Conservation (phyloP, 2,888 invertebrate species). For the Lithosia quadra region DNA sequence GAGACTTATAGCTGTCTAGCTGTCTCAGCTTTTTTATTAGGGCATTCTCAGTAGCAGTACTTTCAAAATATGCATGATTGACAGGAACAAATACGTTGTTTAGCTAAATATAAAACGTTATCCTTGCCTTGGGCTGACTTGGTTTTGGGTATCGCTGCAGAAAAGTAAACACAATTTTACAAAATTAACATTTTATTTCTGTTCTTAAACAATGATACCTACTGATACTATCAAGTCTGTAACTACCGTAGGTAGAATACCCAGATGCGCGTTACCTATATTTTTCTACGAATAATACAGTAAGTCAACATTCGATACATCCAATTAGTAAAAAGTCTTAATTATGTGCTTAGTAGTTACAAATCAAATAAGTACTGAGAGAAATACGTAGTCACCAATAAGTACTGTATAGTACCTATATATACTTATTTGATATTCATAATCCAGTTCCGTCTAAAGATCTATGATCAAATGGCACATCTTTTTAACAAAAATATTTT, state of each 20-base stretch:
- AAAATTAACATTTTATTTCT: conserved; percentile 57
- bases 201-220: conserved; percentile 37
- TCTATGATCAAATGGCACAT: conserved; percentile 38
- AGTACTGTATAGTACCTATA: conserved; percentile 36
- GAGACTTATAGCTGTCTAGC: no score
- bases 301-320: conserved; percentile 48
- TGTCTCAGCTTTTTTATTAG: neutral
- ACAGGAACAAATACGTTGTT: no score
- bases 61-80: no score
- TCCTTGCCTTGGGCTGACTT: no score
- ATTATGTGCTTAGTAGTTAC: conserved; percentile 14
- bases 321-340: conserved; percentile 43
- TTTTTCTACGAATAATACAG: conserved; percentile 42
- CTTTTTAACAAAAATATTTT: conserved; percentile 50
- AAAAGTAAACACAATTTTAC: conserved; percentile 18
- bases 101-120: no score
- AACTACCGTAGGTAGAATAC: conserved; percentile 28
- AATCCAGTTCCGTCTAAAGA: conserved; percentile 28
- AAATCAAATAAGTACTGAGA: conserved; percentile 32
- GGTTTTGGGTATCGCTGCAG: neutral
- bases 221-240: conserved; percentile 29
- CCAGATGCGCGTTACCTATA: conserved; percentile 24
- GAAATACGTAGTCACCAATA: conserved; percentile 23
- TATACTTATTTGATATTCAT: conserved; percentile 38
- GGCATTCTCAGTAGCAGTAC: no score